Conservation (phyloP, 1,140 invertebrate genomes). For the Anthonomus grandis region DNA sequence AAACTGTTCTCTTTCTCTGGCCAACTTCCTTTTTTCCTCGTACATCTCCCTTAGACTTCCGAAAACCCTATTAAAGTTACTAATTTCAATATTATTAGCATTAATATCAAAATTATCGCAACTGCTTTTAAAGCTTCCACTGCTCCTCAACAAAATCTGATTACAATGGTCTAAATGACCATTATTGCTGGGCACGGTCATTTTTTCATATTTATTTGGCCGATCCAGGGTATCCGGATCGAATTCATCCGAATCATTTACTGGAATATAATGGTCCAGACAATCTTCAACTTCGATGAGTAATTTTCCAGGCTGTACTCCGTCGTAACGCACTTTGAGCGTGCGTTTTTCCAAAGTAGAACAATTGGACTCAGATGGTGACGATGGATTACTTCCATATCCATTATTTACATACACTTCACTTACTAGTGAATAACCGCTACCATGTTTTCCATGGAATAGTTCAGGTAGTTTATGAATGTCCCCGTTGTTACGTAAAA, state of each 20-base stretch:
- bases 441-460: conserved; percentile 42
- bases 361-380: conserved; percentile 60
- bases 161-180: conserved; percentile 54
- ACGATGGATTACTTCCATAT: conserved; percentile 61
- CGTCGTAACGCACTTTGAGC: conserved; percentile 55
- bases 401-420: conserved; percentile 76
- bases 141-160: conserved; percentile 56
- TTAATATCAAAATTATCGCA: conserved; percentile 35
- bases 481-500: conserved; percentile 51
- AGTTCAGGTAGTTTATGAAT: conserved; percentile 53
- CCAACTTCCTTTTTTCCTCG: conserved; percentile 54
- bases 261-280: conserved; percentile 64
- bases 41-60: conserved; percentile 70
- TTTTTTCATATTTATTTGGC: conserved; percentile 56
- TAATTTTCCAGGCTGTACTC: conserved; percentile 62
- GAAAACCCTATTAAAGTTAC: conserved; percentile 52
- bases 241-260: conserved; percentile 70
- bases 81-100: conserved; percentile 3
- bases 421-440: conserved; percentile 66
- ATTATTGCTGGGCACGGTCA: conserved; percentile 49
- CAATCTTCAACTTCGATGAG: conserved; percentile 77
- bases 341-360: conserved; percentile 56
- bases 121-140: conserved; percentile 63
- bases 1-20: conserved; percentile 41
- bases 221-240: conserved; percentile 81